phyloP scores from a whole-genome alignment of 2,113 vertebrate species.

The Girardinichthys multiradiatus region DNA sequence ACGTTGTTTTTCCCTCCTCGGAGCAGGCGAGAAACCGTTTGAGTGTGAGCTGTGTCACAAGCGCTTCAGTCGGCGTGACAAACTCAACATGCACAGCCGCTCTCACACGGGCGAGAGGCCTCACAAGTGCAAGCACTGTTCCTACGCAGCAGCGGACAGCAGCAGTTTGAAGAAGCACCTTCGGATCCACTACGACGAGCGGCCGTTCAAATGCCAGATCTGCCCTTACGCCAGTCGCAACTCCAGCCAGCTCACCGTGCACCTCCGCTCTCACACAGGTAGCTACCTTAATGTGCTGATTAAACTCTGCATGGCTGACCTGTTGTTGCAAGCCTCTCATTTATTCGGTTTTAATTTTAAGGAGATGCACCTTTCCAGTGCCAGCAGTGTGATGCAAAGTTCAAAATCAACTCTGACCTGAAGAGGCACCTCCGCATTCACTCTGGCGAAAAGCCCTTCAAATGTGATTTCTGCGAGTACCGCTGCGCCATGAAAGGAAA shows the following conservation, averaged over 20 bases:
- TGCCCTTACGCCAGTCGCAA: constrained; percentile 96
- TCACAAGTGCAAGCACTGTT: constrained; percentile 93
- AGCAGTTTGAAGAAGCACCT: constrained; percentile 98
- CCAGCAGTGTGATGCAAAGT: constrained; percentile 93
- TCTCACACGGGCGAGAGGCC: constrained; percentile 95
- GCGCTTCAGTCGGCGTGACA: constrained; percentile 94
- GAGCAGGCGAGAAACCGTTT: constrained; percentile 93
- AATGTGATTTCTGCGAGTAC: constrained; percentile 94
- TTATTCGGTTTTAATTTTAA: constrained; percentile 28
- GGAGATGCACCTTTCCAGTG: constrained; percentile 92
- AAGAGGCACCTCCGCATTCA: constrained; percentile 95
- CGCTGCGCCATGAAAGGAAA: constrained; percentile 99
- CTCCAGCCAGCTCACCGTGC: constrained; percentile 97
- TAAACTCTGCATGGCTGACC: background rate
- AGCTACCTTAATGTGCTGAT: background rate
- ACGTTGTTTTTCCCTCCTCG: background rate
- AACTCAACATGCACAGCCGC: constrained; percentile 94
- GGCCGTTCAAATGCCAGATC: constrained; percentile 97
- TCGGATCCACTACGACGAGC: constrained; percentile 92
- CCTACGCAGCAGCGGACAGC: constrained; percentile 94
- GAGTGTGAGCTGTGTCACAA: constrained; percentile 95
- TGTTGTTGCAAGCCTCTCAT: background rate
- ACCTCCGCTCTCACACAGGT: constrained; percentile 92
- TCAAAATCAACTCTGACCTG: constrained; percentile 99
- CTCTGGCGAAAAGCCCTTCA: constrained; percentile 97